Conservation (phyloP, 2,888 invertebrate species). For the Lasiommata megera region DNA sequence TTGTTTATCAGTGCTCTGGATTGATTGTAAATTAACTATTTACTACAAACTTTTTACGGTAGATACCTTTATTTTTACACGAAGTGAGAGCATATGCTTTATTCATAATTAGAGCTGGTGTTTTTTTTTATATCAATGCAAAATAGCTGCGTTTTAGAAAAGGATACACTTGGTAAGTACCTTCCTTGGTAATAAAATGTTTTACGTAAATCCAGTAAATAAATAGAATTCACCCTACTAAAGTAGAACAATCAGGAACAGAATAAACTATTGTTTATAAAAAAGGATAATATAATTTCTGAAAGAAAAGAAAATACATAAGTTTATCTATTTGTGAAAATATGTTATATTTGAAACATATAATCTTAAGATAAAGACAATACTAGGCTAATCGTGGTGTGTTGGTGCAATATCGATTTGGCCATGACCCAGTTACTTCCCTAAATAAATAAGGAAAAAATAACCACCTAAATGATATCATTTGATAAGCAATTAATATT, state of each 20-base stretch:
- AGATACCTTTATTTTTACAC: conserved; percentile 16
- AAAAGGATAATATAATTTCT: too few relatives aligned
- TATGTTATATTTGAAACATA: too few relatives aligned
- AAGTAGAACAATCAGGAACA: too few relatives aligned
- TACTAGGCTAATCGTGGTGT: too few relatives aligned
- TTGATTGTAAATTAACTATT: conserved; percentile 20
- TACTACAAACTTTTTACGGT: conserved; percentile 16
- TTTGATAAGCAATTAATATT: too few relatives aligned
- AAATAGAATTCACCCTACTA: too few relatives aligned
- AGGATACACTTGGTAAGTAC: conserved; percentile 21
- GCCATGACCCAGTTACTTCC: conserved; percentile 52
- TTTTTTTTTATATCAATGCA: conserved; percentile 17
- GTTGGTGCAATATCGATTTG: not conserved
- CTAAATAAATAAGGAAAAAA: conserved; percentile 4
- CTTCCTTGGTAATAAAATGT: not conserved
- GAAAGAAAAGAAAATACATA: too few relatives aligned
- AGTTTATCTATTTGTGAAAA: too few relatives aligned
- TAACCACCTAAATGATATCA: not conserved
- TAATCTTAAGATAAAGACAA: too few relatives aligned
- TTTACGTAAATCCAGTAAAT: too few relatives aligned
- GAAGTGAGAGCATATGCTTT: conserved; percentile 11
- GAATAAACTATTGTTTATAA: too few relatives aligned
- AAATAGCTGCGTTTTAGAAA: conserved; percentile 6
- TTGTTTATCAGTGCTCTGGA: conserved; percentile 29
- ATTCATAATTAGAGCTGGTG: conserved; percentile 7